Evolutionary conservation across 1,140 invertebrate genomes (phyloP), one percentile per base, ranked within the genome.

Genomic region (Nymphalis io): DNA sequence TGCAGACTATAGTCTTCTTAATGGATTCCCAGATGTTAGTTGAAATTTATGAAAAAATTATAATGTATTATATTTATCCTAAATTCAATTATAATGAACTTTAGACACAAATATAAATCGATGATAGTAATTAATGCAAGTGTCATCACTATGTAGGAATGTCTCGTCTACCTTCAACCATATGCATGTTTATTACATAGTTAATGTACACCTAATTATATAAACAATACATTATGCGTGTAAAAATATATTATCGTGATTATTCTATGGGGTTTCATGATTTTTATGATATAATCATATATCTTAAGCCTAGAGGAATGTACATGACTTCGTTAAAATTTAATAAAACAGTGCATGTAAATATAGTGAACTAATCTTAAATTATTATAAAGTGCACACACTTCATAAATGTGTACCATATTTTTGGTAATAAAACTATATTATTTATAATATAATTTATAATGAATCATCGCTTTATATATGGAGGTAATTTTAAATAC

Each of bases 321-420:
- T 69, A 73, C 60, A 73, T 65, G 48, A 57, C 57, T 53, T 65
- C 27, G 60, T 46, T 65, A 20, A 39, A n/a, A 55, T 55, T 27
- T 33, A 66, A 72, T 76, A 78, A 78, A 61, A 76, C 74, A 76
- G 42, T 77, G 66, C 64, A 70, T 68, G 62, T 72, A 72, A 69
- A 78, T 81, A 81, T 55, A 79, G 79, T 84, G 67, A 75, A 70
- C 80, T 79, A 81, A 71, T 70, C 79, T 83, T 82, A 78, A 62
- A 65, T 74, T 85, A 83, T 74, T 70, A 72, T 70, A 74, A 81
- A 75, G 73, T 76, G 74, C 73, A 81, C 79, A 80, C 81, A 84
- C 76, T 85, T 85, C 67, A 70, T 72, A 86, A 88, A 84, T 80
- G 80, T 80, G 79, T 74, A 81, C 75, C 80, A 73, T 82, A 73